Base-by-base conservation (phyloP, 2,888 invertebrate genomes). In the Acronicta alni region DNA sequence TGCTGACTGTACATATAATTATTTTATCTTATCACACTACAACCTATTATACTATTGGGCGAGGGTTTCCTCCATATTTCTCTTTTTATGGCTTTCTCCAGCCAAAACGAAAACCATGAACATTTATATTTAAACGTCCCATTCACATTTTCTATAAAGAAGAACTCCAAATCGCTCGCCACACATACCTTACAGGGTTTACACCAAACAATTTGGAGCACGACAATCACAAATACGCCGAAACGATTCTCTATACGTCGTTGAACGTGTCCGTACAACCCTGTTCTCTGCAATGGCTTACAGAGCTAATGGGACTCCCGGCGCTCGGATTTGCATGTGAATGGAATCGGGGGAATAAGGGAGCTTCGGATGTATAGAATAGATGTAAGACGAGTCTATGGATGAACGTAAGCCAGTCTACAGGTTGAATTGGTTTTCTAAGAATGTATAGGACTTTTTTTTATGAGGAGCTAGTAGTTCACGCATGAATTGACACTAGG, bases 271-370 rank as follows among this genome's bases (percentile, higher is more conserved):
- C 48, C 32, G 44, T 2, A 17, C 77, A 68, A 14, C 77, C 77
- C 75, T 76, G 42, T 54, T 41, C 41, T 8, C 45, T 52, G 35
- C 67, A 67, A 59, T 67, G 54, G 61, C 67, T 74, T 75, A 65
- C 69, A 58, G 49, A 57, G 56, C 75, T 67, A 77, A 77, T 72
- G 65, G 64, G 41, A 55, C 39, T 41, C 61, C 49, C 58, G 57
- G 65, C 48, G 57, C 49, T 47, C 39, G 61, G 72, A 76, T 77
- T 77, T 77, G 63, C 76, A 77, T 77, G 38, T 70, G 76, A 76
- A 77, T 76, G 72, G 63, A 65, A 64, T 65, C 72, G 43, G 43
- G 42, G 59, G 47, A 66, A 66, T 58, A 71, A 46, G 53, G 48
- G 38, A 46, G 59, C 18, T 42, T 30, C 15, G 30, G 17, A 32